phyloP scores from a whole-genome alignment of 2,797 vertebrate species.

The Propithecus perrieri region DNA sequence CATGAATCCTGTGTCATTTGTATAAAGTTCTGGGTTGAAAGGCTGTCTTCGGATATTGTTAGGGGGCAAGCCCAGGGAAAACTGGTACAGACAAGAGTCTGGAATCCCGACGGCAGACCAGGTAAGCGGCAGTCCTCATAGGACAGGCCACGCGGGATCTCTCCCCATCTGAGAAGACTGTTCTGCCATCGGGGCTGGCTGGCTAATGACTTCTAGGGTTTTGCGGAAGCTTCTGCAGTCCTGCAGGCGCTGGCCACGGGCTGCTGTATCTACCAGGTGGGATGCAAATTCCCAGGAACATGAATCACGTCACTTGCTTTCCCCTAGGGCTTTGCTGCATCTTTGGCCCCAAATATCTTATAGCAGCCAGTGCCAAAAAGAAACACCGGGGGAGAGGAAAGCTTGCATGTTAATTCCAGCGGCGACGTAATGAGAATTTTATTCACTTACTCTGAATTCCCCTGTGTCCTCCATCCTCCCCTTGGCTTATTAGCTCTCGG shows the following conservation, averaged over 20 bases:
- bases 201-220: neutral
- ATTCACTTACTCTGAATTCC: constrained; percentile 78
- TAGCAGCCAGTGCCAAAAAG: constrained; percentile 74
- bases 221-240: neutral
- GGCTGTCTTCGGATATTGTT: neutral
- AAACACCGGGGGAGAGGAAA: constrained; percentile 74
- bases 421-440: constrained; percentile 79
- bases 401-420: constrained; percentile 78
- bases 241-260: constrained; percentile 28
- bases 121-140: neutral
- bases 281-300: constrained; percentile 71
- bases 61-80: neutral
- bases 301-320: constrained; percentile 77
- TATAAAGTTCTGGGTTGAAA: neutral
- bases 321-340: constrained; percentile 76
- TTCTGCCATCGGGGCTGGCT: neutral
- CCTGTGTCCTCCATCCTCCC: constrained; percentile 20
- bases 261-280: neutral
- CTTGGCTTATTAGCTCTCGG: constrained; percentile 65
- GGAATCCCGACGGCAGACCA: neutral
- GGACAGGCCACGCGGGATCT: rapidly evolving
- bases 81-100: neutral
- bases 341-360: constrained; percentile 77
- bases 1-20: neutral
- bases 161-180: neutral